Evolutionary conservation across 2,113 vertebrate species (phyloP).

Genomic region (Prunella fulvescens): DNA sequence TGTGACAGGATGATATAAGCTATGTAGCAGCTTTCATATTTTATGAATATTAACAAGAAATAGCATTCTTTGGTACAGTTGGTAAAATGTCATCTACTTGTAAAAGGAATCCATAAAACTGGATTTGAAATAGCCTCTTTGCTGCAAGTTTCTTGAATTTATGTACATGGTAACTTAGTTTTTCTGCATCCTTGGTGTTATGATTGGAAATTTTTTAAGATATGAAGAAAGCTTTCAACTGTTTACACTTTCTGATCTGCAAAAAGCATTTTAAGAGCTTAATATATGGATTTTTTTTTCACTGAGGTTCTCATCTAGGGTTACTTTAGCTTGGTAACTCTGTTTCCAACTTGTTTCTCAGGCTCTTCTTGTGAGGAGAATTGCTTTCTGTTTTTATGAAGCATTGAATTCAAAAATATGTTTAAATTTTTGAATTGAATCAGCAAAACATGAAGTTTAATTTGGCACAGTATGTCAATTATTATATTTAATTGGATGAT

Average conservation of each 20-base stretch:
- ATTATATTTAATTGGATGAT: background rate
- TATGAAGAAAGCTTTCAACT: background rate
- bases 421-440: background rate
- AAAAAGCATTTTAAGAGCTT: background rate
- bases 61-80: background rate
- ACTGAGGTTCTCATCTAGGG: background rate
- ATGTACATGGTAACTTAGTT: background rate
- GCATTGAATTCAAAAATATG: background rate
- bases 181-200: background rate
- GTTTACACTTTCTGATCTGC: background rate
- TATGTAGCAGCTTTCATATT: background rate
- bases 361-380: background rate
- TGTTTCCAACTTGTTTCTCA: background rate
- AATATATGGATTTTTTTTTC: background rate
- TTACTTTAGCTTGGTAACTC: background rate
- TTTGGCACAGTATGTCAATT: background rate
- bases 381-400: background rate
- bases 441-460: background rate
- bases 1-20: background rate
- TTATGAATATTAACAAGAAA: background rate
- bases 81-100: background rate
- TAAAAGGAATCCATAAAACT: background rate
- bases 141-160: background rate
- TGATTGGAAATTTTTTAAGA: background rate
- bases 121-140: background rate